Evolutionary conservation across 2,113 vertebrate species (phyloP), one percentile per base, ranked within the genome.

Genomic region (Bolborhynchus lineola): DNA sequence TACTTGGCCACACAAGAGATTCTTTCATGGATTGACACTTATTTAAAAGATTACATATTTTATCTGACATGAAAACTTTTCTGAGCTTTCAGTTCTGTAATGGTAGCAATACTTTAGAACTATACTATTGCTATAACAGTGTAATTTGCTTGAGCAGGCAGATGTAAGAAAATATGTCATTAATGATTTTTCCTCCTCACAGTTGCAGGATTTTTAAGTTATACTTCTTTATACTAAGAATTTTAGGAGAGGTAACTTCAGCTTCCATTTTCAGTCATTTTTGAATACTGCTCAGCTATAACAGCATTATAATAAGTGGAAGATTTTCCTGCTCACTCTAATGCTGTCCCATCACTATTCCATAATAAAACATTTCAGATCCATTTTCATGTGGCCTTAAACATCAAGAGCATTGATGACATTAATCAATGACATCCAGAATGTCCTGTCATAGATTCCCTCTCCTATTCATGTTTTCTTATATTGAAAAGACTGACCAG

Each of bases 281-380:
- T 57, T 0, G 1, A 80, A 63, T 52, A 79, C 41, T 74, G 13
- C n/a, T 82, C 31, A 94, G 7, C 28, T 50, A 18, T 55, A 80
- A 50, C 2, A 9, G 16, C 23, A 9, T 49, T 85, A 29, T 26
- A 93, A 6, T 9, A 42, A 81, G 12, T 1, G 3, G 65, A 71
- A 85, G 13, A 50, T 49, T 89, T 85, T 93, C 33, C 47, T 80
- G 44, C 47, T 96, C 52, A 57, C 75, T 84, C 35, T 82, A 63
- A 87, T 37, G 28, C 44, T 71, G 23, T 25, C 81, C 14, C 57
- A 55, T 77, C 49, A 64, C 21, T 57, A 24, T 63, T 96, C 44
- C 83, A 9, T 92, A 90, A 93, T 68, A 92, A 97, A 92, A 16
- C 42, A 42, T 55, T 67, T 84, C 88, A 95, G 42, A 95, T 87